These are phyloP conservation scores for Micrasema longulum DNA, from an alignment of 1,140 invertebrate species.

Conservation along the genomic window DNA sequence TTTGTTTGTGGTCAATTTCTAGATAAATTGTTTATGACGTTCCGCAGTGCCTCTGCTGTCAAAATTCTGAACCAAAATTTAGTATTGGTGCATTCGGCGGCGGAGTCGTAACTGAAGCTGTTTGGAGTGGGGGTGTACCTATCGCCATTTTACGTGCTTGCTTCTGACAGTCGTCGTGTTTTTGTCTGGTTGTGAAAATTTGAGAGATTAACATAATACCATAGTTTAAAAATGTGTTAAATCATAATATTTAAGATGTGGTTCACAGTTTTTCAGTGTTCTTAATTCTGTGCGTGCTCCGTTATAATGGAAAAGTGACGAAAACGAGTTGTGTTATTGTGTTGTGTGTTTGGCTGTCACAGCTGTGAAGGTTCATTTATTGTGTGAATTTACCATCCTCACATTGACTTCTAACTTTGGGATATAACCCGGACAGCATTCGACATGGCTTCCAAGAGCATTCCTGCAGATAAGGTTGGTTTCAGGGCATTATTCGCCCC, in stretches of 20 bases:
- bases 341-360: constrained; percentile 46
- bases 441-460: constrained; percentile 48
- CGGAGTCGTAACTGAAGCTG: constrained; percentile 23
- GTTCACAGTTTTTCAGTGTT: constrained; percentile 37
- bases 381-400: constrained; percentile 38
- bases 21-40: not conserved
- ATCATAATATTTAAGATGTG: constrained; percentile 38
- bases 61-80: constrained; percentile 12
- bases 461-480: constrained; percentile 52
- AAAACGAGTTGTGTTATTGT: constrained; percentile 46
- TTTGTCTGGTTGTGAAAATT: constrained; percentile 42
- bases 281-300: constrained; percentile 37
- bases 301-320: constrained; percentile 44
- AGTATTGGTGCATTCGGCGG: constrained; percentile 30
- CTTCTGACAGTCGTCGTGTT: constrained; percentile 47
- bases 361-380: constrained; percentile 45
- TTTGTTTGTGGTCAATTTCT: not conserved
- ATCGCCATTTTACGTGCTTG: constrained; percentile 48
- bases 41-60: constrained; percentile 24
- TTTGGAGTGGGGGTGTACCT: constrained; percentile 40
- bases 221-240: constrained; percentile 39
- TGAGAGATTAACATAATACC: constrained; percentile 19
- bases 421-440: constrained; percentile 39
- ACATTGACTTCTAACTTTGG: constrained; percentile 32
- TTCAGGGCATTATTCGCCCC: constrained; percentile 35